Percentiles rank a stretch among this genome's conserved stretches.
Conservation (phyloP, 2,888 invertebrate genomes). For the Lasioglossum figueresi region DNA sequence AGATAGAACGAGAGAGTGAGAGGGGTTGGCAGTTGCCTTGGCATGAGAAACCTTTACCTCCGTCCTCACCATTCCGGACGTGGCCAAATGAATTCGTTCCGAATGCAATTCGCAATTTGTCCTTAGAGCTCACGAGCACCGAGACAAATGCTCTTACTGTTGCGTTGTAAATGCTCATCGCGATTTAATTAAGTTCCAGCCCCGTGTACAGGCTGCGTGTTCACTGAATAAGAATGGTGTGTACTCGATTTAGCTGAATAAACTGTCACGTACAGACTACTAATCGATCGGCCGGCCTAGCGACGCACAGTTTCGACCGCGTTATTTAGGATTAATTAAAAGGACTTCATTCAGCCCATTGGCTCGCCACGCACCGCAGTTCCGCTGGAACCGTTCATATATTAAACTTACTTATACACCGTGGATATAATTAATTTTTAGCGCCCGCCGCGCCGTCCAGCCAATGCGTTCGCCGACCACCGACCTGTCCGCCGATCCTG, state of each 20-base stretch:
- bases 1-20: constrained; percentile 8
- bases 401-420: not conserved
- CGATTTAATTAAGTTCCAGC: constrained; percentile 54
- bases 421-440: not conserved
- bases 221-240: constrained; percentile 56
- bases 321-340: constrained; percentile 54
- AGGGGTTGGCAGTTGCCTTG: constrained; percentile 51
- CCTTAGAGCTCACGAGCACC: constrained; percentile 59
- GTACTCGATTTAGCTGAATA: constrained; percentile 50
- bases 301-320: constrained; percentile 29
- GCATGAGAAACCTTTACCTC: constrained; percentile 67
- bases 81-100: constrained; percentile 70
- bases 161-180: constrained; percentile 61
- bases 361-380: constrained; percentile 5
- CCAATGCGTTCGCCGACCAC: not conserved
- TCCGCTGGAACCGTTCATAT: not conserved
- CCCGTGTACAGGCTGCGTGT: constrained; percentile 33
- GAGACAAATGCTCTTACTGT: constrained; percentile 61
- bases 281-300: constrained; percentile 36
- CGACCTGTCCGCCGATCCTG: not conserved
- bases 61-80: constrained; percentile 65
- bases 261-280: constrained; percentile 52
- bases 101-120: constrained; percentile 73
- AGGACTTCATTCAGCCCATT: constrained; percentile 21
- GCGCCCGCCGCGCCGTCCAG: not conserved